Evolutionary conservation across 1,140 invertebrate genomes (phyloP).

Genomic region (Meteorus sp.): DNA sequence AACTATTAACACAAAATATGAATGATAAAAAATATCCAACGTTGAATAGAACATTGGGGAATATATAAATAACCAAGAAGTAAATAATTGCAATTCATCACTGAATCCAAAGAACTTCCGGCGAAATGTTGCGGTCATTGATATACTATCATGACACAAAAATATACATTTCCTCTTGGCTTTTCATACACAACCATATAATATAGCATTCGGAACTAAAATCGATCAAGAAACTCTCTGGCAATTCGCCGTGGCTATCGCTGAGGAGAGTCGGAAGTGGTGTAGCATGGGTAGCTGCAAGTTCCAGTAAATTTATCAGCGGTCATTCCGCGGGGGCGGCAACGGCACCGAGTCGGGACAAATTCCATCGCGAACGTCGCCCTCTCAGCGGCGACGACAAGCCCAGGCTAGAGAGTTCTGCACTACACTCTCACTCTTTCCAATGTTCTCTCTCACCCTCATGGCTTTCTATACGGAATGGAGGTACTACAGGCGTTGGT

Average conservation of each 20-base stretch:
- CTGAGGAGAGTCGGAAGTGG: conserved; percentile 23
- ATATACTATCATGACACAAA: too few relatives aligned
- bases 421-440: conserved; percentile 25
- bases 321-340: conserved; percentile 48
- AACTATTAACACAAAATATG: too few relatives aligned
- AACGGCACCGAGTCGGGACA: conserved; percentile 41
- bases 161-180: too few relatives aligned
- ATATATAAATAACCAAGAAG: too few relatives aligned
- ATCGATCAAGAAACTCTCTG: neutral
- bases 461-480: neutral
- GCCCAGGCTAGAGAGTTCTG: conserved; percentile 23
- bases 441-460: neutral
- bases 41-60: too few relatives aligned
- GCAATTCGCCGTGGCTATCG: conserved; percentile 13
- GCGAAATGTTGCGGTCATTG: too few relatives aligned
- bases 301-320: conserved; percentile 50
- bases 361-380: conserved; percentile 49
- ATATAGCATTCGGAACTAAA: neutral
- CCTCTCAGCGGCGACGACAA: conserved; percentile 32
- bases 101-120: too few relatives aligned
- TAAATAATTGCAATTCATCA: too few relatives aligned
- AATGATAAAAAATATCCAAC: too few relatives aligned
- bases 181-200: too few relatives aligned
- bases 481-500: conserved; percentile 14
- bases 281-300: conserved; percentile 7